Evolutionary conservation across 2,113 vertebrate species (phyloP).

Genomic region (Calcarius ornatus): DNA sequence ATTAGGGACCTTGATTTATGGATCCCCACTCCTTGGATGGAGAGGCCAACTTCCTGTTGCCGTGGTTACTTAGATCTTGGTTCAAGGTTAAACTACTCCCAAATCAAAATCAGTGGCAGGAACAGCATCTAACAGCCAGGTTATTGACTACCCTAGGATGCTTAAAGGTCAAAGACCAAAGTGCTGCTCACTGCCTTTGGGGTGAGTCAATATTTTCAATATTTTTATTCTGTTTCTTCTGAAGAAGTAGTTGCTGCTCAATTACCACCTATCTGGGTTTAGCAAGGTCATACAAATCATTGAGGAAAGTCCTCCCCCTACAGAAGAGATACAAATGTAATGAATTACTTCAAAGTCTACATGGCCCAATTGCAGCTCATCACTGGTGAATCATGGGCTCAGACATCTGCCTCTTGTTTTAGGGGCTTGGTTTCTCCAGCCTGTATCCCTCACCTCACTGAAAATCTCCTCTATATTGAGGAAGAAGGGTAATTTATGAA

Average conservation of each 20-base stretch:
- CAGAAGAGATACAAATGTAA: constrained; percentile 35
- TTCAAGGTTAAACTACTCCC: constrained; percentile 82
- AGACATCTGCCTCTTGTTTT: background rate
- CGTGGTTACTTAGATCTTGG: constrained; percentile 80
- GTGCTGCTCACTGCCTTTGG: constrained; percentile 71
- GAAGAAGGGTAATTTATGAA: background rate
- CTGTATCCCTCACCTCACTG: background rate
- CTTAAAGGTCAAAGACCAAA: constrained; percentile 81
- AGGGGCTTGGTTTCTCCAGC: background rate
- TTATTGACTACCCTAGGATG: constrained; percentile 78
- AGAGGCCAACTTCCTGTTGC: constrained; percentile 81
- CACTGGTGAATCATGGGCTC: background rate
- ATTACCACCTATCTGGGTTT: constrained; percentile 70
- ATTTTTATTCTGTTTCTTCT: constrained; percentile 76
- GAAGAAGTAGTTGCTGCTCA: constrained; percentile 67
- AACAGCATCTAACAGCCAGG: constrained; percentile 60
- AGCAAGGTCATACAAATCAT: constrained; percentile 69
- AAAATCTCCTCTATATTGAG: background rate
- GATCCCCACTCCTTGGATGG: constrained; percentile 68
- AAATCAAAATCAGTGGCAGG: constrained; percentile 75
- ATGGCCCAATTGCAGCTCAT: background rate
- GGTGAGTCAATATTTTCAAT: constrained; percentile 78
- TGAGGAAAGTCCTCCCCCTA: constrained; percentile 17
- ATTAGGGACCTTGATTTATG: constrained; percentile 85
- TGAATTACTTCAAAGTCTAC: constrained; percentile 30